Base-by-base conservation (phyloP, 2,113 vertebrate genomes). In the Holacanthus passer region DNA sequence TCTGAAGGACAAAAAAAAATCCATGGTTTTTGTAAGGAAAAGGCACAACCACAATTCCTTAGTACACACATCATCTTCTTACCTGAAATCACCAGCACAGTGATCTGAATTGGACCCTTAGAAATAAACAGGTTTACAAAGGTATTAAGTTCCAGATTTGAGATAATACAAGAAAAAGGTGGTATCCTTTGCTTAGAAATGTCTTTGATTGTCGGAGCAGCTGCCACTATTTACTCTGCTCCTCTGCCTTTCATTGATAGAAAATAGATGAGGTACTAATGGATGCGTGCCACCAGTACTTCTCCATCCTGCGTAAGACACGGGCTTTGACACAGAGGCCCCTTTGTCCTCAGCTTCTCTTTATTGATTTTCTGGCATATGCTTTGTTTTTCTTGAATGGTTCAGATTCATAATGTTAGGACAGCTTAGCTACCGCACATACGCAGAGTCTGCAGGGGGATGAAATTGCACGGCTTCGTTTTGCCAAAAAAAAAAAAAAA, bases 181-280 rank as follows among this genome's bases (percentile, higher is more conserved):
- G 4, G 50, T 1, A 24, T 22, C 43, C 19, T 7, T 35, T 39
- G 35, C 48, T 45, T 17, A 43, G 60, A 73, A 68, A 58, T 47
- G 29, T 68, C 31, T 78, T 5, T 20, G 66, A 24, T 22, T 20
- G 50, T 31, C 7, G 14, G 10, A 39, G 73, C 84, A 91, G 78
- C 86, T 89, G 90, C 50, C 47, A 79, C 79, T 73, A 55, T 86
- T 83, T 85, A 74, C 71, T 79, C 47, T 68, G 63, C 63, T 60
- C 22, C 77, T 88, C 66, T 5, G 74, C 69, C 85, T 73, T 84
- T 76, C 77, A 81, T 29, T 91, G 90, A 92, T 88, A 67, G 89
- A 77, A 87, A 90, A 83, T 86, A 87, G 89, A 92, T 85, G 74
- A 81, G 79, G 45, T 50, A 56, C 79, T 90, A 91, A 88, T 91